A percentile compares a stretch with the other conserved stretches of the same genome.
These are phyloP conservation scores for Microctonus brassicae DNA, from an alignment of 2,888 invertebrate species.

Conservation along the genomic window DNA sequence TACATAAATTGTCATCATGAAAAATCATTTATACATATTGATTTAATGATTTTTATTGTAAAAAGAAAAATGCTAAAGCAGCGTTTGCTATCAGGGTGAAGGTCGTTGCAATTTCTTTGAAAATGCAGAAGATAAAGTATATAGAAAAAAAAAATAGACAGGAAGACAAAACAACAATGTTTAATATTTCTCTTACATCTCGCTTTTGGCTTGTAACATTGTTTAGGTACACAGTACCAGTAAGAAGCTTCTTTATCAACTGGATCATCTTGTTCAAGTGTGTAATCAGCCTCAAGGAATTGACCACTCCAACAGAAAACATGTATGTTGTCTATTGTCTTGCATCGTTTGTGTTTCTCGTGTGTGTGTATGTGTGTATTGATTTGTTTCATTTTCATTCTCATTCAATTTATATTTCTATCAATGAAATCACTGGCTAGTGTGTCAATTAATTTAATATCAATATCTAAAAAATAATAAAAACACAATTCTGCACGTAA, in stretches of 20 bases:
- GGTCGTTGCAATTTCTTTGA: constrained; percentile 34
- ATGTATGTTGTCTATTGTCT: constrained; percentile 73
- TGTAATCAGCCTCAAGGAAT: constrained; percentile 86
- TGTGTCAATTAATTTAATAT: too few relatives aligned
- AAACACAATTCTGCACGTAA: neutral
- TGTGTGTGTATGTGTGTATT: constrained; percentile 1
- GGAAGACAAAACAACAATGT: constrained; percentile 14
- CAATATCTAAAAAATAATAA: too few relatives aligned
- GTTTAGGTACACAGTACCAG: constrained; percentile 92
- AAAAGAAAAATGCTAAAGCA: neutral
- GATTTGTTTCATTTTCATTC: neutral
- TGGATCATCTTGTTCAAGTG: constrained; percentile 95
- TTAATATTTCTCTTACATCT: constrained; percentile 43
- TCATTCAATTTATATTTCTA: neutral
- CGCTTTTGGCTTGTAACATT: constrained; percentile 57
- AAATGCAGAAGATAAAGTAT: neutral
- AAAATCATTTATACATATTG: constrained; percentile 9
- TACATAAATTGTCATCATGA: neutral
- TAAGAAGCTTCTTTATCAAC: constrained; percentile 94
- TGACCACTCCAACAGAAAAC: constrained; percentile 82
- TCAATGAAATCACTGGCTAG: too few relatives aligned
- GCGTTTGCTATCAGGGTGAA: constrained; percentile 36
- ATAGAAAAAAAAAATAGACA: constrained; percentile 20
- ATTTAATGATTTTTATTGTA: neutral
- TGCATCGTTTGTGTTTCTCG: constrained; percentile 37